These are phyloP conservation scores for Ianthella basta DNA, from an alignment of 37 sponge, comb jelly and placozoan genomes.

Conservation along the genomic window DNA sequence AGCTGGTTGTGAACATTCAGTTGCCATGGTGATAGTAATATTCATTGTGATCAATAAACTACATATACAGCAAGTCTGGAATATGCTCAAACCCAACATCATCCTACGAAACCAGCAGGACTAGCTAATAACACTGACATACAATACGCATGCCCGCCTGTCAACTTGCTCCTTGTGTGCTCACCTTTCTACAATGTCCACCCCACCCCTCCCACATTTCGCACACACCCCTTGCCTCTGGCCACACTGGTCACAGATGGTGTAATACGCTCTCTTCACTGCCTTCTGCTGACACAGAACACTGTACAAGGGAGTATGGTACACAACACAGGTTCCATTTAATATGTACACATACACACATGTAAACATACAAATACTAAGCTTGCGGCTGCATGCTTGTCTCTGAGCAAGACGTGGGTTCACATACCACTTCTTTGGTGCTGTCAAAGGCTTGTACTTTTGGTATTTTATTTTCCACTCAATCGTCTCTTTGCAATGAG, in stretches of 20 bases:
- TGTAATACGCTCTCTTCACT: slow-evolving; percentile 66
- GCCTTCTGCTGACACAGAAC: slow-evolving; percentile 47
- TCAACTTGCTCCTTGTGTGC: background rate
- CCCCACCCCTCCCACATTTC: slow-evolving; percentile 60
- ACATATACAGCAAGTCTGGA: too few relatives aligned
- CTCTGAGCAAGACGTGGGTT: too few relatives aligned
- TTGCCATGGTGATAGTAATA: too few relatives aligned
- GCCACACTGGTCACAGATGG: slow-evolving; percentile 61
- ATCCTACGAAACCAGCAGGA: too few relatives aligned
- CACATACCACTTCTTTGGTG: slow-evolving; percentile 70
- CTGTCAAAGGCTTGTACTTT: slow-evolving; percentile 76
- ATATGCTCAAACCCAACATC: too few relatives aligned
- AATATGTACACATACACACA: too few relatives aligned
- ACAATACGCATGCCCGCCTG: too few relatives aligned
- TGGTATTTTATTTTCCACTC: slow-evolving; percentile 79
- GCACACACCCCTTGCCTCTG: slow-evolving; percentile 46
- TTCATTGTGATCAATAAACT: too few relatives aligned
- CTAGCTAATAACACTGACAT: background rate
- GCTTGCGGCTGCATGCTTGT: too few relatives aligned
- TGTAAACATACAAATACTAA: too few relatives aligned
- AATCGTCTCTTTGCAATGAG: slow-evolving; percentile 68
- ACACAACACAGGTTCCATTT: too few relatives aligned
- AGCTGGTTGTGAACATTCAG: too few relatives aligned
- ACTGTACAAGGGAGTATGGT: slow-evolving; percentile 21
- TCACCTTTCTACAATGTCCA: slow-evolving; percentile 61